Evolutionary conservation across 2,888 invertebrate genomes (phyloP).

Genomic region (Petrolisthes manimaculis): DNA sequence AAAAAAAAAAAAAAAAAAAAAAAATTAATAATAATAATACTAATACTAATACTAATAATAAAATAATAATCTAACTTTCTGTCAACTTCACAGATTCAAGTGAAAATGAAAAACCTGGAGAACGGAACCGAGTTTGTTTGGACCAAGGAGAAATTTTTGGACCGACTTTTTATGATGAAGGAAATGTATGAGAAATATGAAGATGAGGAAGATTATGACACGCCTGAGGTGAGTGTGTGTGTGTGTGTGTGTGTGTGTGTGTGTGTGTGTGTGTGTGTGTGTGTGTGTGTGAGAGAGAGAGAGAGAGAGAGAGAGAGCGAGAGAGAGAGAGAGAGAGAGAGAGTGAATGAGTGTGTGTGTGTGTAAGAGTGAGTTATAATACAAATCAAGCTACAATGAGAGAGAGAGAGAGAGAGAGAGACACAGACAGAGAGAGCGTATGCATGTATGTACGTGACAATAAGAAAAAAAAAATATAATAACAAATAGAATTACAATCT

Average conservation of each 20-base stretch:
- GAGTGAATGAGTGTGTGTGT: too few relatives aligned
- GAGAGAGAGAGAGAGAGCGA: too few relatives aligned
- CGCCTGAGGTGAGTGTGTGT: conserved; percentile 70
- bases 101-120: conserved; percentile 72
- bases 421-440: too few relatives aligned
- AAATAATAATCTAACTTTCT: neutral
- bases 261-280: neutral
- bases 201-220: conserved; percentile 72
- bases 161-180: conserved; percentile 74
- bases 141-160: conserved; percentile 73
- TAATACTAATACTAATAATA: neutral
- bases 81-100: conserved; percentile 71
- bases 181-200: conserved; percentile 74
- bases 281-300: neutral
- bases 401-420: too few relatives aligned
- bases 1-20: neutral
- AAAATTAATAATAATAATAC: neutral
- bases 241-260: conserved; percentile 10
- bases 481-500: too few relatives aligned
- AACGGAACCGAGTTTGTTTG: conserved; percentile 73
- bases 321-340: too few relatives aligned
- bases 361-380: too few relatives aligned
- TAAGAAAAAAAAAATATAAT: too few relatives aligned
- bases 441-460: too few relatives aligned
- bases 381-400: too few relatives aligned